Percentiles rank a stretch among this genome's conserved stretches.
Evolutionary conservation across 2,888 invertebrate species (phyloP).

Genomic region (Eilema depressum): DNA sequence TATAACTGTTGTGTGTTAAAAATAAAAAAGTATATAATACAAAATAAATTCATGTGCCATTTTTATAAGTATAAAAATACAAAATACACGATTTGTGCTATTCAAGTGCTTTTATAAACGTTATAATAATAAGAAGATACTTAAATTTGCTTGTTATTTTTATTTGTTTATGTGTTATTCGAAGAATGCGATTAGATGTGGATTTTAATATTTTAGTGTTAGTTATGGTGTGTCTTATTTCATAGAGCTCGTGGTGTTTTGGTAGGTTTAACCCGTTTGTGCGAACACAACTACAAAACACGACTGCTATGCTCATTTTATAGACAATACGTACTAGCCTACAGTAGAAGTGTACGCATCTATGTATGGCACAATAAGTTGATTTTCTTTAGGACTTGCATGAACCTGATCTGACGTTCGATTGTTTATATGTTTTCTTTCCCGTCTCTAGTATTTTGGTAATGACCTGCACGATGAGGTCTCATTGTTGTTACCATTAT

Average conservation of each 20-base stretch:
- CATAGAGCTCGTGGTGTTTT: slow-evolving; percentile 57
- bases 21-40: slow-evolving; percentile 69
- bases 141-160: slow-evolving; percentile 85
- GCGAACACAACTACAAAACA: slow-evolving; percentile 45
- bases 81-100: slow-evolving; percentile 77
- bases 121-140: slow-evolving; percentile 75
- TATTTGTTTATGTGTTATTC: slow-evolving; percentile 61
- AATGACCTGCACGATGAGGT: slow-evolving; percentile 29
- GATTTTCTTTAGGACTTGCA: slow-evolving; percentile 45
- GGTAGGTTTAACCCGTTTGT: slow-evolving; percentile 40
- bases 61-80: slow-evolving; percentile 63
- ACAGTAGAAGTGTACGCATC: slow-evolving; percentile 49
- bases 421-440: slow-evolving; percentile 36
- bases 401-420: slow-evolving; percentile 24
- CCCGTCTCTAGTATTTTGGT: slow-evolving; percentile 40
- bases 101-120: slow-evolving; percentile 83
- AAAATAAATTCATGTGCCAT: slow-evolving; percentile 78
- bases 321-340: slow-evolving; percentile 44
- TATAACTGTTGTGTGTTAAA: slow-evolving; percentile 75
- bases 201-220: slow-evolving; percentile 62
- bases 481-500: slow-evolving; percentile 33
- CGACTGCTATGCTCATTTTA: slow-evolving; percentile 47
- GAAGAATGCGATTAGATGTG: slow-evolving; percentile 68
- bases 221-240: slow-evolving; percentile 53
- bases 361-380: slow-evolving; percentile 48